Base-by-base conservation (phyloP, 2,113 vertebrate species). In the Erythrocebus patas region DNA sequence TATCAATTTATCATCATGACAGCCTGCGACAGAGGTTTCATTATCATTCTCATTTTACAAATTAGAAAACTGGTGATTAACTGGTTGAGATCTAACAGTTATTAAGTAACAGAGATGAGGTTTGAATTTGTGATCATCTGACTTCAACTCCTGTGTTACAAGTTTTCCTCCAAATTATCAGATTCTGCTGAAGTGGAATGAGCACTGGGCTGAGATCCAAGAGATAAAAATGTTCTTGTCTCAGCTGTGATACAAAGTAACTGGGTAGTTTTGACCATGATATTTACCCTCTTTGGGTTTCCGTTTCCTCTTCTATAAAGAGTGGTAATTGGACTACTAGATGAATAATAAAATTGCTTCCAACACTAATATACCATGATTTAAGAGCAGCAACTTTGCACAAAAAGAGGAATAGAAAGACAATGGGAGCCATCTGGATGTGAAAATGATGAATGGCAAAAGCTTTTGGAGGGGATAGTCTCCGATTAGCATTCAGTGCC, bases 351-450 rank as follows among this genome's bases (percentile, higher is more conserved):
- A 97, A 96, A 97, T 86, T 91, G 91, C 96, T 97, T 96, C 95
- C 95, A 95, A 91, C 59, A 35, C 81, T 96, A 97, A 95, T 94
- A 78, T 50, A 68, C 92, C 78, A 78, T 25, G 68, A 93, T 97
- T 82, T 95, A 92, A 93, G 95, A 97, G 93, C 12, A 76, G 93
- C 85, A 85, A 97, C 88, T 97, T 96, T 95, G 93, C 84, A 93
- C 90, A 93, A 76, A 95, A 68, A 78, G 45, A 96, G 84, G 57
- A 91, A 30, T 68, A 66, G 52, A 93, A 48, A 89, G 78, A 98
- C 96, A 98, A 97, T 96, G 73, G 27, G 45, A 97, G 68, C 97
- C 97, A 98, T 96, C 96, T 98, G 94, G 95, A 93, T 96, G 84
- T 84, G 81, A 40, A 68, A 87, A 85, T 76, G 85, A 97, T 93